phyloP scores from a whole-genome alignment of 64 coral and sea anemone species.

The Stichodactyla helianthus region DNA sequence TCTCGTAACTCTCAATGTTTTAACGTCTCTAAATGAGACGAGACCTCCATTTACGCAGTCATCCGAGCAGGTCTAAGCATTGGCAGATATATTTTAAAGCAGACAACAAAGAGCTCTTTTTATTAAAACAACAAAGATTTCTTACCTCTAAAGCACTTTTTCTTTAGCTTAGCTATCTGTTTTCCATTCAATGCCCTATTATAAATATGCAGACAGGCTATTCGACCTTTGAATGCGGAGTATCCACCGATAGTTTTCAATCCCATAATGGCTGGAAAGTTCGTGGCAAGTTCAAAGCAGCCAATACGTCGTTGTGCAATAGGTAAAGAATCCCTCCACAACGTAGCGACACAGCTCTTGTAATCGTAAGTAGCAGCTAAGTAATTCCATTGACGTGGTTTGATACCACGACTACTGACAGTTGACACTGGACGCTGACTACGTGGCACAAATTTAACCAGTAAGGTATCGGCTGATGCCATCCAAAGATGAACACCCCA shows the following conservation, averaged over 20 bases:
- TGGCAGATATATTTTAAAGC: background rate
- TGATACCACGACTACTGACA: constrained; percentile 39
- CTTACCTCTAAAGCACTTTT: constrained; percentile 59
- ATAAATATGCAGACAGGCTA: constrained; percentile 51
- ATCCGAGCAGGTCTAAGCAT: too few species aligned
- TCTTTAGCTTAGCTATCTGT: constrained; percentile 20
- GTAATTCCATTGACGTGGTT: constrained; percentile 48
- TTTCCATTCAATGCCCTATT: constrained; percentile 51
- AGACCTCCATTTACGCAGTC: too few species aligned
- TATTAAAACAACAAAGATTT: background rate
- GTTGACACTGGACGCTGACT: constrained; percentile 24
- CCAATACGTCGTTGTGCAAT: constrained; percentile 49
- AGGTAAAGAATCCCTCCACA: constrained; percentile 52
- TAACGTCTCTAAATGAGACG: too few species aligned
- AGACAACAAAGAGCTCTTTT: background rate
- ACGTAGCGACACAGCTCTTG: constrained; percentile 33
- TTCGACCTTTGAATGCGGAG: constrained; percentile 27
- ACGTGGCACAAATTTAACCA: constrained; percentile 58
- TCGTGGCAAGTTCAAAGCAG: constrained; percentile 43
- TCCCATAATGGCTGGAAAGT: constrained; percentile 46
- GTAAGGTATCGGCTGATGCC: constrained; percentile 20
- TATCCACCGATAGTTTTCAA: constrained; percentile 6
- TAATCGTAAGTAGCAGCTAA: constrained; percentile 51
- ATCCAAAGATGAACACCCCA: constrained; percentile 80
- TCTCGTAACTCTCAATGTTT: too few species aligned